Base-by-base conservation (phyloP, 2,888 invertebrate species). In the Dynastes maya region DNA sequence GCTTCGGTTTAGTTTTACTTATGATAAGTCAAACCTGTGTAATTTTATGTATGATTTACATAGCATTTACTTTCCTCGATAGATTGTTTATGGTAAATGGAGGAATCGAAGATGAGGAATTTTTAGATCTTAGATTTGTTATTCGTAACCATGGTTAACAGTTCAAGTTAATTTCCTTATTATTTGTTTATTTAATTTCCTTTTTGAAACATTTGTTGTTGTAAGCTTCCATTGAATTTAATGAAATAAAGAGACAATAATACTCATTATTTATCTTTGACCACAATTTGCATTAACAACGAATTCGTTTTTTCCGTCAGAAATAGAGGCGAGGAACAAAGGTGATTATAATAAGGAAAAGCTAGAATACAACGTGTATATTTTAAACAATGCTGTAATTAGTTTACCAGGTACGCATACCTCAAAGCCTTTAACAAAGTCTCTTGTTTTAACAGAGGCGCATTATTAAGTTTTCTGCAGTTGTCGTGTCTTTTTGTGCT, bases 401-500 rank as follows among this genome's bases (percentile, higher is more conserved):
- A 71, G 40, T 71, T 71, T 40, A 71, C 71, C 71, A 51, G 71
- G 58, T 37, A 58, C 9, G 13, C 16, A 37, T 16, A 71, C 71
- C 9, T 71, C 55, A 71, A 71, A 71, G 71, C 16, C 40, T 71
- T 55, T 55, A 55, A 16, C n/a, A 13, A 55, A 29, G 13, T 16
- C 55, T 49, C 37, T 71, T 37, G 32, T 55, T 71, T 55, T 16
- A 71, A 53, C 71, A 32, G 37, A 16, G 32, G 37, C n/a, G 29
- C 37, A 55, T 71, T 71, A 71, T 68, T 68, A 68, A 68, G 68
- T 68, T 68, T 68, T 49, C 70, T 71, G 71, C 55, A 71, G 71
- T 71, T 71, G 71, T 55, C 71, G 49, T 71, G 3, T 11, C 40
- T 55, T 71, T 55, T 71, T 70, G 51, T 70, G 29, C n/a, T 6